phyloP scores from a whole-genome alignment of 2,888 invertebrate genomes.

The Rhaphigaster nebulosa region DNA sequence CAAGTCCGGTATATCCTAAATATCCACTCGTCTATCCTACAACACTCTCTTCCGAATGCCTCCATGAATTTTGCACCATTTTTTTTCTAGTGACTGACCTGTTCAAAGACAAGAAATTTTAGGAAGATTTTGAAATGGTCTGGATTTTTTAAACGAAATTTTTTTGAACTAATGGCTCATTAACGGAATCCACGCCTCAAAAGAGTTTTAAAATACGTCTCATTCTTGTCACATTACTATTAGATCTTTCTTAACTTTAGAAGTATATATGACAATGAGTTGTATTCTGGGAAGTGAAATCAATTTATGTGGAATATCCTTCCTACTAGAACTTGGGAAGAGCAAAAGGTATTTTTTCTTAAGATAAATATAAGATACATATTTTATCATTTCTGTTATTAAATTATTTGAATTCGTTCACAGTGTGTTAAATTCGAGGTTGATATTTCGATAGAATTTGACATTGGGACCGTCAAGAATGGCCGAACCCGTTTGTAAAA shows the following conservation, averaged over 20 bases:
- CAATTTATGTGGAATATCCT: background rate
- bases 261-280: background rate
- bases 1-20: too few species aligned
- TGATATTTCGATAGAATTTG: background rate
- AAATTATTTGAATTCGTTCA: background rate
- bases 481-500: too few species aligned
- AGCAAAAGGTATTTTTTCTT: background rate
- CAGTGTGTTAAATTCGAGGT: background rate
- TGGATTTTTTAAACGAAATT: background rate
- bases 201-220: background rate
- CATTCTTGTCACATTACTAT: background rate
- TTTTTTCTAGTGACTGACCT: background rate
- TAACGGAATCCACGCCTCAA: background rate
- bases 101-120: background rate
- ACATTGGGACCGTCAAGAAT: background rate
- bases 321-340: background rate
- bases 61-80: background rate
- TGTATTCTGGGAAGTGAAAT: background rate
- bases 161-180: background rate
- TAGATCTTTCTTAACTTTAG: background rate
- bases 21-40: background rate
- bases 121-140: background rate
- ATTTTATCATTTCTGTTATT: background rate
- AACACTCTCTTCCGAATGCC: background rate
- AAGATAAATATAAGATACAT: background rate